Base-by-base conservation (phyloP, 2,113 vertebrate species). In the Tor tambroides region DNA sequence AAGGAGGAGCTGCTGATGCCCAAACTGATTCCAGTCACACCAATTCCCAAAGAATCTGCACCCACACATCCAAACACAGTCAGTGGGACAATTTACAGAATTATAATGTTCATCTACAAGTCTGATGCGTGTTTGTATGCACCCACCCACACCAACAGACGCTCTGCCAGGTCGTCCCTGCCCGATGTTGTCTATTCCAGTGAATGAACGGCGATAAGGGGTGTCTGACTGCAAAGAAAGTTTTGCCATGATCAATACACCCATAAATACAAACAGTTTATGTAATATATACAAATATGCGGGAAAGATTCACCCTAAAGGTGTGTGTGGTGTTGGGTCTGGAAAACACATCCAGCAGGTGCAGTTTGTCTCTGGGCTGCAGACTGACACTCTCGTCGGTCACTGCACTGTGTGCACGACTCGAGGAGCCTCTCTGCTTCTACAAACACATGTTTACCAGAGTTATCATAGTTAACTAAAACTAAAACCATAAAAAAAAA, bases 301-400 rank as follows among this genome's bases (percentile, higher is more conserved):
- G 23, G 54, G 63, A 54, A 35, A 43, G 59, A 82, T 82, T 88
- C 95, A 99, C 97, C 95, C 95, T 93, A 92, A 96, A 96, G 1
- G 94, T 91, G 91, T 95, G 96, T 51, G 96, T 97, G 86, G 96
- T 97, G 91, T 95, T 97, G 71, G 96, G 95, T 72, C 96, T 96
- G 89, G 96, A 96, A 93, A 96, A 95, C 43, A 92, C 88, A 26
- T 96, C 96, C 49, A 95, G 94, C 19, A 95, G 86, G 87, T 93
- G 90, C 83, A 95, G 94, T 84, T 90, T 94, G 87, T 97, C 96
- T 63, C 94, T 94, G 2, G 93, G 95, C 81, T 96, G 90, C 77
- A 95, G 94, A 83, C 90, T 89, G 43, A 91, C 91, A 5, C 93
- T 94, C 32, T 96, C 95, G 0, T 96, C 94, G 28, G 94, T 92